Percentiles rank a stretch among this genome's conserved stretches.
Conservation (phyloP, 2,797 vertebrate species). For the Muraenolepis orangiensis region DNA sequence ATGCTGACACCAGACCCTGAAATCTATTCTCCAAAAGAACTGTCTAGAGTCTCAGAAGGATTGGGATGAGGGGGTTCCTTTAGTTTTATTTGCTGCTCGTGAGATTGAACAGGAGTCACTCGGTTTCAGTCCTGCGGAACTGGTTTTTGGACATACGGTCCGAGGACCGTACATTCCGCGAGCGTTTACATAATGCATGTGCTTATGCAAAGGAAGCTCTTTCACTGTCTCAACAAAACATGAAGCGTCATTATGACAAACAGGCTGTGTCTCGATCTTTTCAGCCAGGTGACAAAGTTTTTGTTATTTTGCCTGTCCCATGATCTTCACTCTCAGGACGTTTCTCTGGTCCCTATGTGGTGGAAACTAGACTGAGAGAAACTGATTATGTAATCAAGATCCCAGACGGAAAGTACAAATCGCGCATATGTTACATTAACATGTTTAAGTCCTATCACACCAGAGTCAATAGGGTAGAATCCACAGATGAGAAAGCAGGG, state of each 20-base stretch:
- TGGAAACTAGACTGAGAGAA: neutral
- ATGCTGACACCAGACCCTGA: slow-evolving; percentile 1
- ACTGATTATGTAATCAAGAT: slow-evolving; percentile 7
- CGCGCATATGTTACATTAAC: too few species aligned
- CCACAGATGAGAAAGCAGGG: too few species aligned
- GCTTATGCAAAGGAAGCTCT: too few species aligned
- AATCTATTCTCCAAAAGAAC: slow-evolving; percentile 6
- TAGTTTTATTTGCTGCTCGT: too few species aligned
- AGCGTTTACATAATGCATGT: too few species aligned
- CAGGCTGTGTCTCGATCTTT: slow-evolving; percentile 3
- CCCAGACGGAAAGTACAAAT: neutral
- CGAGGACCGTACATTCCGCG: too few species aligned
- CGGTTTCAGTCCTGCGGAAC: too few species aligned
- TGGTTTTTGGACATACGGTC: too few species aligned
- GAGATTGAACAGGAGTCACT: too few species aligned
- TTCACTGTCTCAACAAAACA: too few species aligned
- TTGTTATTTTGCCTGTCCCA: too few species aligned
- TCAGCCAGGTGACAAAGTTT: slow-evolving; percentile 9
- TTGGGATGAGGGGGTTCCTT: slow-evolving; percentile 23
- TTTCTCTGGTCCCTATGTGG: neutral
- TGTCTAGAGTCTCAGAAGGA: neutral
- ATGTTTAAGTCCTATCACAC: neutral
- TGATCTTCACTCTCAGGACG: neutral
- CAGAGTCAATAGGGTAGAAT: neutral
- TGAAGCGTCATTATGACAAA: too few species aligned